Conservation (phyloP, 2,888 invertebrate species). For the Rhyacophila evoluta region DNA sequence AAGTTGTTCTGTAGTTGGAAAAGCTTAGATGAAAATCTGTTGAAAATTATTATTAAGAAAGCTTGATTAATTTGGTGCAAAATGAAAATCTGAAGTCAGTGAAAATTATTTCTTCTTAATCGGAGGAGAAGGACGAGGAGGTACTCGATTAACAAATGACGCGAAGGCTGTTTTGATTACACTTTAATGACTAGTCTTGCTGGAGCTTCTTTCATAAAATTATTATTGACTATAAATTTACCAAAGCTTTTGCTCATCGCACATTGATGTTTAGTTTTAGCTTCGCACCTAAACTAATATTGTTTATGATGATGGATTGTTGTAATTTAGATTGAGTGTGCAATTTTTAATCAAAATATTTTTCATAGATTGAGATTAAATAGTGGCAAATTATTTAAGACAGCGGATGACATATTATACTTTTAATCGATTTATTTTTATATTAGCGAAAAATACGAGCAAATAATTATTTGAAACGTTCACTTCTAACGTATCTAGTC, state of each 20-base stretch:
- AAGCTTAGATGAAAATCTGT: background rate
- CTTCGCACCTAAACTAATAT: background rate
- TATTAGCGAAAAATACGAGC: too few relatives aligned
- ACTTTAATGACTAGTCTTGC: background rate
- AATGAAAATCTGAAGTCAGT: background rate
- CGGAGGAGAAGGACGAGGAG: background rate
- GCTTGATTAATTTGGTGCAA: slow-evolving; percentile 10
- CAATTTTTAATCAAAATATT: too few relatives aligned
- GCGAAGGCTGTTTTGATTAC: slow-evolving; percentile 9
- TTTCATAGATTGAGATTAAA: too few relatives aligned
- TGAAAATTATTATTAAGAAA: slow-evolving; percentile 16
- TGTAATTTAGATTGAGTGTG: background rate
- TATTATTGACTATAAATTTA: slow-evolving; percentile 18
- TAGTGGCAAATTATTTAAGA: too few relatives aligned
- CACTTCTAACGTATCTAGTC: too few relatives aligned
- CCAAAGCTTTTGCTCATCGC: background rate
- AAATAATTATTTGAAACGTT: too few relatives aligned
- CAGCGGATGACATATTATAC: too few relatives aligned
- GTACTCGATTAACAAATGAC: background rate
- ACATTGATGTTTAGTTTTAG: background rate
- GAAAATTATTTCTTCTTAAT: slow-evolving; percentile 7
- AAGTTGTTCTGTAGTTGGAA: background rate
- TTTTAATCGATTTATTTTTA: too few relatives aligned
- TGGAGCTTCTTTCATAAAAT: slow-evolving; percentile 10
- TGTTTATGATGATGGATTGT: background rate